Conservation (phyloP, 2,888 invertebrate species). For the Leucozona laternaria region DNA sequence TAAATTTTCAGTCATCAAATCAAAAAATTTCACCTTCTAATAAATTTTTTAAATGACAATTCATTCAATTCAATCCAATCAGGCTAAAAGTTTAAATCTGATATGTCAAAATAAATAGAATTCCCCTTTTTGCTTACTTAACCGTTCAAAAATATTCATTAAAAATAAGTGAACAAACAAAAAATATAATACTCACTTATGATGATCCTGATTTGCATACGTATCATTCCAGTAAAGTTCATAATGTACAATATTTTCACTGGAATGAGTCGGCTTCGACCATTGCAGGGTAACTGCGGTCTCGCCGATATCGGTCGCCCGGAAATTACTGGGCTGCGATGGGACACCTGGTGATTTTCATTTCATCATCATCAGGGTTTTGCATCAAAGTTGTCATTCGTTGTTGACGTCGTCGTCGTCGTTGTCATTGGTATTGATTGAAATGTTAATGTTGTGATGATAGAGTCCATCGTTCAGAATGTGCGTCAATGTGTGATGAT, state of each 20-base stretch:
- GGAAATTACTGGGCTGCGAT: slow-evolving; percentile 96
- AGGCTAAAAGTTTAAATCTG: too few relatives aligned
- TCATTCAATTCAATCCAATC: too few relatives aligned
- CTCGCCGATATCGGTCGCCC: slow-evolving; percentile 94
- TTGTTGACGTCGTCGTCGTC: background rate
- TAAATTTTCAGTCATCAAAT: too few relatives aligned
- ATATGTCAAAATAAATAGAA: too few relatives aligned
- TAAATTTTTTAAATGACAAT: too few relatives aligned
- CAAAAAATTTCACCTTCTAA: too few relatives aligned
- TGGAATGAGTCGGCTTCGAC: slow-evolving; percentile 95
- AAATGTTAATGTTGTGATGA: slow-evolving; percentile 27
- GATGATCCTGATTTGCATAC: slow-evolving; percentile 94
- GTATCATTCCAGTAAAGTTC: slow-evolving; percentile 99
- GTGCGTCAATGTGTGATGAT: slow-evolving; percentile 41
- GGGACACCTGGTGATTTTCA: slow-evolving; percentile 90
- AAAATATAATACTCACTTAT: slow-evolving; percentile 85
- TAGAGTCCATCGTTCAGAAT: slow-evolving; percentile 24
- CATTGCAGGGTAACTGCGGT: slow-evolving; percentile 96
- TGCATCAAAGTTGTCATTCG: slow-evolving; percentile 33
- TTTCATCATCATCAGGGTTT: slow-evolving; percentile 11
- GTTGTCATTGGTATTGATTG: slow-evolving; percentile 23
- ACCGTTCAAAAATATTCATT: background rate
- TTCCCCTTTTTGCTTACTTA: too few relatives aligned
- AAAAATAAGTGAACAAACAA: slow-evolving; percentile 7
- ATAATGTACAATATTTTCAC: slow-evolving; percentile 97